A percentile compares a stretch with the other conserved stretches of the same genome.
These are phyloP conservation scores for Oryzias melastigma DNA, from an alignment of 2,113 vertebrate genomes.

Conservation along the genomic window DNA sequence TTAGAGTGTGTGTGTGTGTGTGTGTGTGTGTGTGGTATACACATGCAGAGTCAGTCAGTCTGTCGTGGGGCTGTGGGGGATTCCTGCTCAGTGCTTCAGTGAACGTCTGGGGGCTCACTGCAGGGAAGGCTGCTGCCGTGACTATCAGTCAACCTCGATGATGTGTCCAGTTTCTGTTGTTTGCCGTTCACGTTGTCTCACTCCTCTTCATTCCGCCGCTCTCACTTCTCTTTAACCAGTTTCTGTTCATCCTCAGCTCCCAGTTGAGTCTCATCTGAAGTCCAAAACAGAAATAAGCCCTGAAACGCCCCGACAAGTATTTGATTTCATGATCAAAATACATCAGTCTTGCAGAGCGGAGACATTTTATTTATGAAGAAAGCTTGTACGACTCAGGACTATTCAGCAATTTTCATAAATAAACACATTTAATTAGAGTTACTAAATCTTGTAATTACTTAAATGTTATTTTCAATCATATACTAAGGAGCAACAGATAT, in stretches of 20 bases:
- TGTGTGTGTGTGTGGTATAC: constrained; percentile 22
- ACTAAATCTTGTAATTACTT: too few relatives aligned
- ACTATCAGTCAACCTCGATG: constrained; percentile 34
- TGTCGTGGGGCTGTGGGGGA: constrained; percentile 53
- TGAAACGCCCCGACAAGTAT: too few relatives aligned
- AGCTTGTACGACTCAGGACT: too few relatives aligned
- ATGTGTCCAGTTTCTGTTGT: constrained; percentile 45
- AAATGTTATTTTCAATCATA: too few relatives aligned
- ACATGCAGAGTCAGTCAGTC: constrained; percentile 64
- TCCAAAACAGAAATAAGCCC: too few relatives aligned
- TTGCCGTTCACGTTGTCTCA: constrained; percentile 21
- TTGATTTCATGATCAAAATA: too few relatives aligned
- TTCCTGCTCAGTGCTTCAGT: constrained; percentile 53
- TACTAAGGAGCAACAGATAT: too few relatives aligned
- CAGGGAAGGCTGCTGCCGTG: constrained; percentile 13
- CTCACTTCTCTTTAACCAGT: neutral
- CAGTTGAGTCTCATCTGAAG: too few relatives aligned
- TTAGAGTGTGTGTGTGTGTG: constrained; percentile 12
- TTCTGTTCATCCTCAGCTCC: neutral
- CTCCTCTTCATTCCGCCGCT: constrained; percentile 6
- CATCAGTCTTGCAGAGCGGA: too few relatives aligned
- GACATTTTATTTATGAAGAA: too few relatives aligned
- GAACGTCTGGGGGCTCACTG: constrained; percentile 42
- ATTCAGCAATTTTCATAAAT: too few relatives aligned
- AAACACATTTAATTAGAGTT: too few relatives aligned